A percentile compares a stretch with the other conserved stretches of the same genome.
Conservation (phyloP, 1,140 invertebrate species). For the Atta colombica region DNA sequence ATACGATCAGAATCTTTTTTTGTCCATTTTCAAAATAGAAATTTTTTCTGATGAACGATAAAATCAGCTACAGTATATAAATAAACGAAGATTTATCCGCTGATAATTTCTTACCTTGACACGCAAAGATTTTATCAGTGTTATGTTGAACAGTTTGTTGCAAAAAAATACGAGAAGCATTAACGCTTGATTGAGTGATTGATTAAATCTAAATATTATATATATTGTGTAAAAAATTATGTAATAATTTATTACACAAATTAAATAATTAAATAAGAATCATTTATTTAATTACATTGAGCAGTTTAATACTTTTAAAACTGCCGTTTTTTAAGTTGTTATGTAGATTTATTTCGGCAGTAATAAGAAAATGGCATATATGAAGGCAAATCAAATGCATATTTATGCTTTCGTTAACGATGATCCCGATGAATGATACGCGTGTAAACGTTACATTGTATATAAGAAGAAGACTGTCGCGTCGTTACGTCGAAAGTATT, state of each 20-base stretch:
- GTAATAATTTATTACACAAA: constrained; percentile 17
- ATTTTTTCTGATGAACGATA: not conserved
- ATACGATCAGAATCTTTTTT: too few species aligned
- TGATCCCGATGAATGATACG: constrained; percentile 50
- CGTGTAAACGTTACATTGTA: constrained; percentile 36
- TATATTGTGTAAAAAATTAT: not conserved
- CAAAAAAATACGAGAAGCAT: not conserved
- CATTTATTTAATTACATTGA: constrained; percentile 30
- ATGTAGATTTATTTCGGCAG: constrained; percentile 38
- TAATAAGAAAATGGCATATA: constrained; percentile 25
- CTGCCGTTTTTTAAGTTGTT: not conserved
- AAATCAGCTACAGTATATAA: not conserved
- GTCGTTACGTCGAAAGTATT: constrained; percentile 38
- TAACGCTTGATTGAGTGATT: constrained; percentile 7
- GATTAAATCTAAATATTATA: constrained; percentile 19
- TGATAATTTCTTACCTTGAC: constrained; percentile 19
- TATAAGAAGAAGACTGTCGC: constrained; percentile 4
- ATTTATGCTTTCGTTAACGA: constrained; percentile 55
- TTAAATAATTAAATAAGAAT: not conserved
- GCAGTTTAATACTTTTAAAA: constrained; percentile 23
- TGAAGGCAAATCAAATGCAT: constrained; percentile 40
- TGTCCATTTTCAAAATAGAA: too few species aligned
- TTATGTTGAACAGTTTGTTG: not conserved
- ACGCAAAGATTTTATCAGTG: not conserved
- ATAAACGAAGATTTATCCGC: constrained; percentile 27